phyloP scores from a whole-genome alignment of 1,140 invertebrate genomes.

The Drepana arcuata region DNA sequence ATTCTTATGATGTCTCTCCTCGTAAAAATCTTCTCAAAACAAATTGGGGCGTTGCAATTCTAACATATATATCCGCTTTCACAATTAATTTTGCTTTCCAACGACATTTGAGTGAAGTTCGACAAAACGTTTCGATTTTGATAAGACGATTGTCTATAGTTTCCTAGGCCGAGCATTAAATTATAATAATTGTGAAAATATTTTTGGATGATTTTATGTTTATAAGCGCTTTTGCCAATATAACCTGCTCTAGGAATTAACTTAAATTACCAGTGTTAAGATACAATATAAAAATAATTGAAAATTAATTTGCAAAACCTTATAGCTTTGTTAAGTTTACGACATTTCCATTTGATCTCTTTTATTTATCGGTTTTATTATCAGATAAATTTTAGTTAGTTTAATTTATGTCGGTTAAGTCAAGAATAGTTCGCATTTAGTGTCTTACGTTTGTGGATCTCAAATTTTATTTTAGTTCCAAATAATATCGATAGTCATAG shows the following conservation, averaged over 20 bases:
- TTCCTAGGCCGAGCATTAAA: constrained; percentile 15
- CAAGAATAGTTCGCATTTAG: not conserved
- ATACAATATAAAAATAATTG: constrained; percentile 6
- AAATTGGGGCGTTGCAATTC: constrained; percentile 30
- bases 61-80: constrained; percentile 39
- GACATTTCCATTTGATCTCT: constrained; percentile 66
- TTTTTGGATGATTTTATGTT: constrained; percentile 19
- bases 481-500: constrained; percentile 60
- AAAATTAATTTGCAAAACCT: constrained; percentile 12
- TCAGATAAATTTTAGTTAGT: constrained; percentile 30
- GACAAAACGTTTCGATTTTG: constrained; percentile 46
- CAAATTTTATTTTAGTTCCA: constrained; percentile 63
- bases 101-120: constrained; percentile 65
- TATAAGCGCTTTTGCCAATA: constrained; percentile 9
- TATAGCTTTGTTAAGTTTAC: constrained; percentile 62
- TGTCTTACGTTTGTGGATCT: constrained; percentile 36
- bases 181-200: constrained; percentile 12
- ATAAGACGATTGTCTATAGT: constrained; percentile 10
- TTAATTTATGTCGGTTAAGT: constrained; percentile 51
- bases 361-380: constrained; percentile 54
- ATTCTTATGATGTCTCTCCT: no score
- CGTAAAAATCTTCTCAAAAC: no score
- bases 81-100: constrained; percentile 42
- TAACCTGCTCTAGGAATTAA: constrained; percentile 10
- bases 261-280: constrained; percentile 12